phyloP scores from a whole-genome alignment of 2,113 vertebrate genomes.

The Anthoscopus minutus region DNA sequence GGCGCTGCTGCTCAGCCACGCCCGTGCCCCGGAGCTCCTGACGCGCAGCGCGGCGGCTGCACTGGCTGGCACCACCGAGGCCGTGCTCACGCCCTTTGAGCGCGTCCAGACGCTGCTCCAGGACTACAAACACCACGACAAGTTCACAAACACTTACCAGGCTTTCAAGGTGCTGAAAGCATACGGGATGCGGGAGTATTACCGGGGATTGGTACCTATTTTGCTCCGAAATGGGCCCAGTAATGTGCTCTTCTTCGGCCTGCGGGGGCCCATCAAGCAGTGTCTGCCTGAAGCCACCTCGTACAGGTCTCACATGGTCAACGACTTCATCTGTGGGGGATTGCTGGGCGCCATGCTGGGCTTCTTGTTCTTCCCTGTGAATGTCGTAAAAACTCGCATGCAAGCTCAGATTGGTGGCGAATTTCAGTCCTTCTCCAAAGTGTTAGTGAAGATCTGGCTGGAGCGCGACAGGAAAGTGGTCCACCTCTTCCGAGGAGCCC shows the following conservation, averaged over 20 bases:
- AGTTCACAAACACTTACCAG: conserved; percentile 9
- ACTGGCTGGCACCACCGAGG: neutral
- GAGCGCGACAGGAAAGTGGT: neutral
- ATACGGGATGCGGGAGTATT: neutral
- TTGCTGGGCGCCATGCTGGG: neutral
- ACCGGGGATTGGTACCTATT: neutral
- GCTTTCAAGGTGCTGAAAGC: neutral
- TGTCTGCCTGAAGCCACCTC: neutral
- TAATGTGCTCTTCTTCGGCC: neutral
- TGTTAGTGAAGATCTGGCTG: neutral
- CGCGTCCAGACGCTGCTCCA: neutral
- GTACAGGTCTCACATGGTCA: neutral
- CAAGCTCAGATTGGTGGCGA: neutral
- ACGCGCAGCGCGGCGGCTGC: neutral
- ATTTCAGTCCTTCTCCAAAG: neutral
- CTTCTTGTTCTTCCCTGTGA: neutral
- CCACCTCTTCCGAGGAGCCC: neutral
- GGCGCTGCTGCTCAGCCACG: neutral
- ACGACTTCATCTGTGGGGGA: neutral
- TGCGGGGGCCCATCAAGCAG: neutral
- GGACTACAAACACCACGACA: neutral
- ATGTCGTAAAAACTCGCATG: neutral
- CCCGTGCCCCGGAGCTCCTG: neutral
- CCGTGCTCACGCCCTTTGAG: neutral
- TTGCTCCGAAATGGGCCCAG: neutral